These are phyloP conservation scores for Pterocles gutturalis DNA, from an alignment of 2,113 vertebrate species.

Conservation along the genomic window DNA sequence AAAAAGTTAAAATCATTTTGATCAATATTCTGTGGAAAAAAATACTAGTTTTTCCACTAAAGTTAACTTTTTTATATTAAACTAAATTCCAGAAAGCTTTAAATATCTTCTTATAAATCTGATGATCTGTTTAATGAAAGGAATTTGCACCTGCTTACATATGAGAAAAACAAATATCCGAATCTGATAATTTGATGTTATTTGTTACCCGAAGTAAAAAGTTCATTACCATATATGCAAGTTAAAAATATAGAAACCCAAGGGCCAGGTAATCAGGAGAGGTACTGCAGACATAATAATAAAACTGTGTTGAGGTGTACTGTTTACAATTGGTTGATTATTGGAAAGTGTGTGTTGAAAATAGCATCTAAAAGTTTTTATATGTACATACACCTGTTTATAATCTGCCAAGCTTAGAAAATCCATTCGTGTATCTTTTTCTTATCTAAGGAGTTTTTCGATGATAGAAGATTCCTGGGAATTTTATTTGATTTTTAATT, in stretches of 20 bases:
- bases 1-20: background rate
- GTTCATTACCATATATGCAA: background rate
- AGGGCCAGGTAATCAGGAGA: background rate
- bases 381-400: background rate
- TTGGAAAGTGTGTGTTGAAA: background rate
- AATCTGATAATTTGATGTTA: background rate
- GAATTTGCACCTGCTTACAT: background rate
- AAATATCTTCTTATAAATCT: background rate
- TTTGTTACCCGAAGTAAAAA: background rate
- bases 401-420: background rate
- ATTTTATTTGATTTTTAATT: constrained; percentile 25
- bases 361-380: background rate
- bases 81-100: background rate
- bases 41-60: background rate
- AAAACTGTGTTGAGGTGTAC: background rate
- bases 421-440: background rate
- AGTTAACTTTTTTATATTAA: background rate
- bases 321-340: background rate
- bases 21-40: background rate
- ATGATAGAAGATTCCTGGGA: background rate
- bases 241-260: background rate
- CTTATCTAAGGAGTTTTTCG: background rate
- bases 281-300: background rate
- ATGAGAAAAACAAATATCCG: background rate
- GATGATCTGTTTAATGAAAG: background rate